Evolutionary conservation across 2,888 invertebrate species (phyloP).

Genomic region (Melieria omissa): DNA sequence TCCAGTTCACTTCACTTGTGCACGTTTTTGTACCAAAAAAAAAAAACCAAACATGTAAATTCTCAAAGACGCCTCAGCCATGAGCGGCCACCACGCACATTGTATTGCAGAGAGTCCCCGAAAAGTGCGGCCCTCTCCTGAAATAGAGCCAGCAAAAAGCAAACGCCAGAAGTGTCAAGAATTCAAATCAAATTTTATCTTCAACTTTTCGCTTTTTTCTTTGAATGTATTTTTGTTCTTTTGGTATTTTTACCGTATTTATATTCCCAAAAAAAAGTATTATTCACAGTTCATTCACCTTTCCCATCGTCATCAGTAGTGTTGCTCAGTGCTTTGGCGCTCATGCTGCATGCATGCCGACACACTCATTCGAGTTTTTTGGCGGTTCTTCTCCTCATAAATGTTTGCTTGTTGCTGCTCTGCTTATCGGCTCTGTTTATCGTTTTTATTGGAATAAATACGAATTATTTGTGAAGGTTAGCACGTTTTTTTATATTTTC

Average conservation of each 20-base stretch:
- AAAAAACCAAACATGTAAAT: too few relatives aligned
- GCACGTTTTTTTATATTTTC: too few relatives aligned
- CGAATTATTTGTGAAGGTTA: too few relatives aligned
- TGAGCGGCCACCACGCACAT: too few relatives aligned
- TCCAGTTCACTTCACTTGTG: too few relatives aligned
- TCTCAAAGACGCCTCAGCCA: too few relatives aligned
- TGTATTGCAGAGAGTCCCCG: too few relatives aligned
- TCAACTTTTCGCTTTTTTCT: not conserved
- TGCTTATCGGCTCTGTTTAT: not conserved
- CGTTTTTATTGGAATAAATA: not conserved
- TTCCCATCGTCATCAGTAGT: conserved; percentile 2
- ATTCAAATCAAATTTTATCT: not conserved
- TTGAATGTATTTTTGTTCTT: not conserved
- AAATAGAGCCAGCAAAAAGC: too few relatives aligned
- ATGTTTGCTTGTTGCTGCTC: not conserved
- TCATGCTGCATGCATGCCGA: not conserved
- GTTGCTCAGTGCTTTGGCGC: conserved; percentile 4
- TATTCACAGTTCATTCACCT: conserved; percentile 17
- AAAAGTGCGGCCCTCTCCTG: too few relatives aligned
- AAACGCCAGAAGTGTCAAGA: not conserved
- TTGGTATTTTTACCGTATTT: conserved; percentile 13
- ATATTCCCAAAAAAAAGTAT: conserved; percentile 13
- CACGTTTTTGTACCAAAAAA: too few relatives aligned
- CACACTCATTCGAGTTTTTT: not conserved
- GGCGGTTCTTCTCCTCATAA: not conserved